These are phyloP conservation scores for Aurelia sp. DNA, from an alignment of 30 jellyfish, hydroid and myxozoan genomes.

Conservation along the genomic window DNA sequence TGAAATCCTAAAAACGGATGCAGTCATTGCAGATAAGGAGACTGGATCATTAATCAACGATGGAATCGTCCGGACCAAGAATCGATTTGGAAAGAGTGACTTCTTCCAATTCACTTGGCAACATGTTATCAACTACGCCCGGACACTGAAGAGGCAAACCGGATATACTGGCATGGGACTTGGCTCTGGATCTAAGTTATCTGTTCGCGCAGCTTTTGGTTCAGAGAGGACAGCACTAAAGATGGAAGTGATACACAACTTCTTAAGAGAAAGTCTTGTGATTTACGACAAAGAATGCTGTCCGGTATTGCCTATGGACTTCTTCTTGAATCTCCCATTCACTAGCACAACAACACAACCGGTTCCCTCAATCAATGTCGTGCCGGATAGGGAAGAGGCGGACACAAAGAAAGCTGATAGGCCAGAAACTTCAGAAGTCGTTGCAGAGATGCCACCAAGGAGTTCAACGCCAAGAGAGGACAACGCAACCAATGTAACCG, in stretches of 20 bases:
- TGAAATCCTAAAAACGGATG: constrained; percentile 50
- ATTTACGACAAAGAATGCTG: constrained; percentile 81
- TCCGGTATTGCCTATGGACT: constrained; percentile 78
- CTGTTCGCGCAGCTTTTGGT: constrained; percentile 59
- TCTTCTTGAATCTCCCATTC: constrained; percentile 21
- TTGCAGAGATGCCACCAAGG: constrained; percentile 1
- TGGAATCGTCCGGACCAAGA: constrained; percentile 42
- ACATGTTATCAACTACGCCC: constrained; percentile 62
- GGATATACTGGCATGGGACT: constrained; percentile 67
- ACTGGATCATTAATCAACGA: constrained; percentile 20
- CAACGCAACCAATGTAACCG: constrained; percentile 1
- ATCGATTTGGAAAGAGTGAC: constrained; percentile 45
- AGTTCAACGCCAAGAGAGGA: constrained; percentile 9
- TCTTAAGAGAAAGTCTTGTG: constrained; percentile 39
- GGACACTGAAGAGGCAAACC: constrained; percentile 50
- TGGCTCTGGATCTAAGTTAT: constrained; percentile 23
- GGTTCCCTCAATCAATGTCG: constrained; percentile 28
- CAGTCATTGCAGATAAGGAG: constrained; percentile 27
- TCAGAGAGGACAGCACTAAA: constrained; percentile 46
- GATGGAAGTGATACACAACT: constrained; percentile 38
- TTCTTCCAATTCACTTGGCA: constrained; percentile 68
- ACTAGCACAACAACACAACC: constrained; percentile 5
- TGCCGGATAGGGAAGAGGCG: constrained; percentile 24
- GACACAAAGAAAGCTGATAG: constrained; percentile 36
- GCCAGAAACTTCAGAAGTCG: background rate